phyloP scores from a whole-genome alignment of 2,797 vertebrate species.

The Glyptemys insculpta region DNA sequence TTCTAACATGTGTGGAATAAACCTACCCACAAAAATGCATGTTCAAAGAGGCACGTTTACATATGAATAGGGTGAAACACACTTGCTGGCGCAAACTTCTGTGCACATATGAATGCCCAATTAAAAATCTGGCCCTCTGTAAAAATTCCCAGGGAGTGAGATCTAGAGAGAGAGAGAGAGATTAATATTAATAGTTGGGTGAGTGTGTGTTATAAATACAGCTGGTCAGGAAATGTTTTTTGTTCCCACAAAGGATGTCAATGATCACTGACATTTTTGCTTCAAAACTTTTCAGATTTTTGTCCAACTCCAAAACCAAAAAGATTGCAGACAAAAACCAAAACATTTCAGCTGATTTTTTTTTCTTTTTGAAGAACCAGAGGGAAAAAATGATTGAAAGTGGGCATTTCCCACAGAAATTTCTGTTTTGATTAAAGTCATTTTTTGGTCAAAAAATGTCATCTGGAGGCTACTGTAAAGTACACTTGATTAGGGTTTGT shows the following conservation, averaged over 20 bases:
- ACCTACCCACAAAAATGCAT: not conserved
- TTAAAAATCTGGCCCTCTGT: not conserved
- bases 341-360: not conserved
- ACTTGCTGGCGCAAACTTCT: not conserved
- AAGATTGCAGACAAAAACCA: not conserved
- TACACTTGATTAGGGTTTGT: too few species aligned
- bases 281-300: not conserved
- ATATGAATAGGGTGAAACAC: rapidly evolving
- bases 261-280: not conserved
- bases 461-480: conserved; percentile 18
- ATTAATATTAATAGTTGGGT: rapidly evolving
- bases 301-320: not conserved
- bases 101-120: not conserved
- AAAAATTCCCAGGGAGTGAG: not conserved
- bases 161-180: rapidly evolving
- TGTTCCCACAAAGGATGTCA: not conserved
- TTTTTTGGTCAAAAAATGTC: not conserved
- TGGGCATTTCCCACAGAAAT: not conserved
- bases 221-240: not conserved
- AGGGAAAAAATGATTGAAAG: rapidly evolving
- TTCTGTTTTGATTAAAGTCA: not conserved
- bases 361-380: not conserved
- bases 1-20: rapidly evolving
- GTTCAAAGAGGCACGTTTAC: not conserved
- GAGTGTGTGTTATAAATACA: rapidly evolving